Evolutionary conservation across 2,797 vertebrate species (phyloP).

Genomic region (Epinephelus malabaricus): DNA sequence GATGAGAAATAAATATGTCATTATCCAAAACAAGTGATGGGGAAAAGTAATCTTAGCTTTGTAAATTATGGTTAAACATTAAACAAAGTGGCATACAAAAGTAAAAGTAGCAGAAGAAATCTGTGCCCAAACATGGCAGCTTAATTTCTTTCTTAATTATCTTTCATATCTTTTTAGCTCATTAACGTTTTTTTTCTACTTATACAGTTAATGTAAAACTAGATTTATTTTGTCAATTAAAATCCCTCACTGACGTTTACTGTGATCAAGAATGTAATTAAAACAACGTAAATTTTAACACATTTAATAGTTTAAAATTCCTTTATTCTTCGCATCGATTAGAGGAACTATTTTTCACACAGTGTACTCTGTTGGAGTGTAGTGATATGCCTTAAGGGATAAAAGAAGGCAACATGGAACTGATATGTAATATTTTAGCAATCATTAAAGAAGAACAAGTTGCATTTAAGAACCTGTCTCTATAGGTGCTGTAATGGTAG

Average conservation of each 20-base stretch:
- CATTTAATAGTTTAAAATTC: neutral
- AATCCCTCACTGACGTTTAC: neutral
- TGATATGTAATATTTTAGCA: neutral
- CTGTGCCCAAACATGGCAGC: no score
- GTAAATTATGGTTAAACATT: no score
- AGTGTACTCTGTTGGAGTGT: neutral
- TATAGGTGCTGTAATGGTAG: neutral
- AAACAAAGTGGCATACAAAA: no score
- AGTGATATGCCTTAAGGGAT: neutral
- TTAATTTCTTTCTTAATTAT: no score
- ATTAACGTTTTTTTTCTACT: neutral
- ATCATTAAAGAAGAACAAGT: neutral
- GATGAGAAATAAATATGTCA: neutral
- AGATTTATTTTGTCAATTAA: constrained; percentile 1
- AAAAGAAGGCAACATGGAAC: neutral
- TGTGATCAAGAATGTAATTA: neutral
- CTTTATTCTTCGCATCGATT: neutral
- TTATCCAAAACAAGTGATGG: neutral
- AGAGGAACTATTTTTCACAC: neutral
- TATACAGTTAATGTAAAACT: neutral
- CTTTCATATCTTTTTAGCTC: no score
- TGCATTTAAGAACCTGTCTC: neutral
- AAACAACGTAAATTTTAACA: neutral
- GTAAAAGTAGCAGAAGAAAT: no score
- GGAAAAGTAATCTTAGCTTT: no score